Evolutionary conservation across 2,113 vertebrate genomes (phyloP).

Genomic region (Saguinus imperator): DNA sequence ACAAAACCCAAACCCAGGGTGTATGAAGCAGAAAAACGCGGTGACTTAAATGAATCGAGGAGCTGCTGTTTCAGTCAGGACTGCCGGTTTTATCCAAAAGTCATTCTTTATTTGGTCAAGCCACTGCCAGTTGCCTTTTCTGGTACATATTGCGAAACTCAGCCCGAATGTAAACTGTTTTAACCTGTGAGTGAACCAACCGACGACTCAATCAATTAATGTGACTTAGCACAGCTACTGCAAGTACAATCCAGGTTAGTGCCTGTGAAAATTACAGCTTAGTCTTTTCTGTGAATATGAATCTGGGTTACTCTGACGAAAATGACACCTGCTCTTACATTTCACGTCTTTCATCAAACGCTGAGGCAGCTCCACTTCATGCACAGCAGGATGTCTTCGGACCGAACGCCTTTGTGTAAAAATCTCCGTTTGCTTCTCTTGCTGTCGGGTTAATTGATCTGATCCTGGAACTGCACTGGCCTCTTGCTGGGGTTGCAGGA

Average conservation of each 20-base stretch:
- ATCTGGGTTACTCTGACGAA: neutral
- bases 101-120: neutral
- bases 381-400: neutral
- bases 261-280: fast-evolving
- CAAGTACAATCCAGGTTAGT: neutral
- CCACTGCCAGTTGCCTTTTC: neutral
- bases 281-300: no score
- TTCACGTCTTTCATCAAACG: neutral
- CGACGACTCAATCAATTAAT: fast-evolving
- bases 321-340: neutral
- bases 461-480: fast-evolving
- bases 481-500: neutral
- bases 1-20: neutral
- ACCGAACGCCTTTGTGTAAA: neutral
- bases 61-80: neutral
- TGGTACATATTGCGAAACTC: neutral
- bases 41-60: neutral
- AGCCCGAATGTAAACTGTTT: fast-evolving
- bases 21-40: fast-evolving
- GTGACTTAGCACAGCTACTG: no score
- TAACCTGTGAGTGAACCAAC: no score
- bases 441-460: no score
- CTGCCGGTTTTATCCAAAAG: neutral
- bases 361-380: fast-evolving
- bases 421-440: neutral